These are phyloP conservation scores for Microcebus tavaratra DNA, from an alignment of 2,113 vertebrate species.

Conservation along the genomic window DNA sequence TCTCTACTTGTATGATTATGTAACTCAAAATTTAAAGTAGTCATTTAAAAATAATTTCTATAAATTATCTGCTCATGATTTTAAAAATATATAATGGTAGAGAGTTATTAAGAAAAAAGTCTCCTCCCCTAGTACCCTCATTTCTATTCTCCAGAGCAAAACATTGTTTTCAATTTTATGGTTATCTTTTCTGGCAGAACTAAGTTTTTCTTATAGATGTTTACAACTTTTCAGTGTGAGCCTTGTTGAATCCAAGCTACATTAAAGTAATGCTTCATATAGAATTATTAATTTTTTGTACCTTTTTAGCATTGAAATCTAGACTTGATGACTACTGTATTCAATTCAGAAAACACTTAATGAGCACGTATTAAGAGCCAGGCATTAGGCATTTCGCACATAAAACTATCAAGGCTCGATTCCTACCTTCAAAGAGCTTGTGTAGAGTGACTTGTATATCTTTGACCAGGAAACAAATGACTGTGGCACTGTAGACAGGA, in stretches of 20 bases:
- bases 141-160: background rate
- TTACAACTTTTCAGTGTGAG: background rate
- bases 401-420: background rate
- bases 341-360: background rate
- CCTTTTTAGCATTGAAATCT: conserved; percentile 28
- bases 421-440: background rate
- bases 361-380: background rate
- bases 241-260: background rate
- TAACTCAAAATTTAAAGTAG: background rate
- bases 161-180: background rate
- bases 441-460: background rate
- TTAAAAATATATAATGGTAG: background rate
- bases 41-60: background rate
- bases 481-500: conserved; percentile 46
- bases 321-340: background rate
- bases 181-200: background rate
- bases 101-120: background rate
- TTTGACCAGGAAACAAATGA: conserved; percentile 20
- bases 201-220: background rate
- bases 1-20: background rate
- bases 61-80: background rate
- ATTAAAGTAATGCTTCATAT: background rate
- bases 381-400: background rate
- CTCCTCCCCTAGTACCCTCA: background rate
- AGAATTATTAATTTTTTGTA: background rate